Percentiles rank a stretch among this genome's conserved stretches.
Conservation (phyloP, 2,888 invertebrate genomes). For the Branchipolynoe longqiensis region DNA sequence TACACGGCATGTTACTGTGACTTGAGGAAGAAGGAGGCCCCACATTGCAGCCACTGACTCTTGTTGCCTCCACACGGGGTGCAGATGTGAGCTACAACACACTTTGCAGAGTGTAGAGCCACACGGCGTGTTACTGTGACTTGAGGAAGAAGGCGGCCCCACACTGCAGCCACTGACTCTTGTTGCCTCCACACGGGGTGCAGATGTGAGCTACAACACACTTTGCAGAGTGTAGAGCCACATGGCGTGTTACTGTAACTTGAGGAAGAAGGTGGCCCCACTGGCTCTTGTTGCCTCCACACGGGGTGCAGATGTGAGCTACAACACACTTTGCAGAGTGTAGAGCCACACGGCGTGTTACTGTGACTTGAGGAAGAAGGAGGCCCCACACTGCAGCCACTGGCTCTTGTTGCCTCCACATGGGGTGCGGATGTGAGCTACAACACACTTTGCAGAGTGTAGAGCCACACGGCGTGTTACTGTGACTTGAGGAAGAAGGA, state of each 20-base stretch:
- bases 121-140: conserved; percentile 42
- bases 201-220: conserved; percentile 83
- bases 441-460: no score
- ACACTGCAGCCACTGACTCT: conserved; percentile 85
- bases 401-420: conserved; percentile 83
- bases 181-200: conserved; percentile 83
- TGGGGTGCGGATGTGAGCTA: conserved; percentile 84
- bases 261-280: conserved; percentile 86
- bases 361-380: conserved; percentile 84
- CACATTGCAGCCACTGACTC: conserved; percentile 86
- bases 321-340: no score
- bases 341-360: no score
- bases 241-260: conserved; percentile 45
- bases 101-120: no score
- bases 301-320: conserved; percentile 83
- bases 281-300: conserved; percentile 82
- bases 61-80: conserved; percentile 83
- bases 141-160: conserved; percentile 86
- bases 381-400: conserved; percentile 86
- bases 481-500: conserved; percentile 84
- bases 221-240: no score
- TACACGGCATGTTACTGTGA: no score
- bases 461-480: no score
- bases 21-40: conserved; percentile 85
- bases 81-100: conserved; percentile 83